Evolutionary conservation across 1,140 invertebrate species (phyloP).

Genomic region (Diuraphis noxia): DNA sequence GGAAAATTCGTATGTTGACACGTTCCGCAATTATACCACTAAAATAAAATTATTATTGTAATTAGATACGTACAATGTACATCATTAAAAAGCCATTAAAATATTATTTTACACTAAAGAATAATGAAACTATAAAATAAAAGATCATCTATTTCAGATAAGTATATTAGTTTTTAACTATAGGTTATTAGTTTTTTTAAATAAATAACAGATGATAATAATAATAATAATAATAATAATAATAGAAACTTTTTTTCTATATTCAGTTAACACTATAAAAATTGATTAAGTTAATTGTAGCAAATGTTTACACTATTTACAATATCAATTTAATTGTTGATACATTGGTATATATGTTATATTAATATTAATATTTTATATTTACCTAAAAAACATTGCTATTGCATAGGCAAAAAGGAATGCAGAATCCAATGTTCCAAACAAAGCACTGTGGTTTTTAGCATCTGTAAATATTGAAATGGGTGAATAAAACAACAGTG

Average conservation of each 20-base stretch:
- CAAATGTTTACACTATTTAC: background rate
- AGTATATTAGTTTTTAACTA: background rate
- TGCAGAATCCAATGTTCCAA: conserved; percentile 86
- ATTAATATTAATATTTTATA: background rate
- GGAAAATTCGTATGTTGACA: conserved; percentile 87
- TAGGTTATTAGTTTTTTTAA: background rate
- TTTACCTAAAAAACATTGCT: conserved; percentile 88
- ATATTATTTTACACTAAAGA: background rate
- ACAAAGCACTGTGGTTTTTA: conserved; percentile 74
- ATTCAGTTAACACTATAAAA: background rate
- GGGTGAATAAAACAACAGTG: no score
- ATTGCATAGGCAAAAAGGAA: conserved; percentile 92
- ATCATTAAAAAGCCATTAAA: background rate
- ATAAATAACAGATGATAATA: background rate
- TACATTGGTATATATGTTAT: background rate
- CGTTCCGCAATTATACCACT: conserved; percentile 90
- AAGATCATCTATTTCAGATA: background rate
- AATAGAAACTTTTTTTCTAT: no score
- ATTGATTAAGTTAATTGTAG: background rate
- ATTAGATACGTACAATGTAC: background rate
- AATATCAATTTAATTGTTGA: background rate
- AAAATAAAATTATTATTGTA: conserved; percentile 55
- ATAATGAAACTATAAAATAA: background rate
- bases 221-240: background rate
- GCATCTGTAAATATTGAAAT: conserved; percentile 68